These are phyloP conservation scores for Patiria pectinifera DNA, from an alignment of 53 echinoderm and acorn worm genomes.

Conservation along the genomic window DNA sequence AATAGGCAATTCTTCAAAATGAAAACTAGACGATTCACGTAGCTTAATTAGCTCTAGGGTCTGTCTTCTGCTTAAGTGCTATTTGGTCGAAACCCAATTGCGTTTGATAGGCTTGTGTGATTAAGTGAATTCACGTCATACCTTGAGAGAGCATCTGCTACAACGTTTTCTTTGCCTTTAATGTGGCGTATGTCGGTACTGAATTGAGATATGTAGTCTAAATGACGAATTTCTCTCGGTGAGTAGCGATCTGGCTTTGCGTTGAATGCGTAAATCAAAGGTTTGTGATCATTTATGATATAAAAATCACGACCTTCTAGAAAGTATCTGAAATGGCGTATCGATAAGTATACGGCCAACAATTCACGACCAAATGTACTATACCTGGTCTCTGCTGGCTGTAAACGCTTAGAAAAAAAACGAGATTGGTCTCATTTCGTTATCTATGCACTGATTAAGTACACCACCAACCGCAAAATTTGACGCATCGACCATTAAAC, in stretches of 20 bases:
- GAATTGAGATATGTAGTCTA: conserved; percentile 42
- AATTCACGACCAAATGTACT: conserved; percentile 33
- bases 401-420: conserved; percentile 33
- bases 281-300: conserved; percentile 30
- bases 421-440: conserved; percentile 50
- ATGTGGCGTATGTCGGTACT: conserved; percentile 30
- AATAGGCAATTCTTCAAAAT: conserved; percentile 16
- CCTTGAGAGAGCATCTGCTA: conserved; percentile 22
- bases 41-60: conserved; percentile 10
- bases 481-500: conserved; percentile 45
- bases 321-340: conserved; percentile 24
- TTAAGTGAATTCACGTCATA: neutral
- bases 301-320: conserved; percentile 28
- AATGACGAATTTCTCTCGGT: conserved; percentile 42
- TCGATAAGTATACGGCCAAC: conserved; percentile 35
- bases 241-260: conserved; percentile 52
- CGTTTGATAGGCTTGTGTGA: neutral
- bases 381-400: conserved; percentile 23
- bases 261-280: conserved; percentile 12
- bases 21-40: conserved; percentile 19
- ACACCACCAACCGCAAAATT: conserved; percentile 27
- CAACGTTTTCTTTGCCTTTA: conserved; percentile 29
- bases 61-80: conserved; percentile 5
- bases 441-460: conserved; percentile 32
- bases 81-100: neutral